Evolutionary conservation across 2,888 invertebrate genomes (phyloP), one percentile per base, ranked within the genome.

Genomic region (Byasa hedistus): DNA sequence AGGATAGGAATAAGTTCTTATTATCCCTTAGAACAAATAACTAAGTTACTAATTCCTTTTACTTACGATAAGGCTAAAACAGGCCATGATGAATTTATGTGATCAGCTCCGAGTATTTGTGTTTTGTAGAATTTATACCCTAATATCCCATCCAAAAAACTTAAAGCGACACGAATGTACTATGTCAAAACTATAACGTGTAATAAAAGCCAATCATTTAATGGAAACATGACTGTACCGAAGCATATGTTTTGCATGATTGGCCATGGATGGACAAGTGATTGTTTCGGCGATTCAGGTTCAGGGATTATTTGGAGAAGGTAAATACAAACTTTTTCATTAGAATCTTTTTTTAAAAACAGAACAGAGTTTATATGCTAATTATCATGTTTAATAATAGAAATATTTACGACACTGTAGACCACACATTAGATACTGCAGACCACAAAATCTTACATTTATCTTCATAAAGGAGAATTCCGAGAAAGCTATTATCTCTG

Each of bases 181-280:
- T 69, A 63, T 36, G 65, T 73, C 1, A 67, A 66, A 52, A 52
- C 67, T 21, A 57, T 57, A 55, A 48, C 54, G 8, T 72, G 72
- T 55, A 71, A 71, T 59, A 61, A 61, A 57, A 68, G 68, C 44
- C 64, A 68, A 17, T 58, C 69, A 2, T 61, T 24, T 19, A n/a
- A 21, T 12, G 54, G 58, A 12, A 51, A 54, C 19, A 68, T 67
- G 70, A 19, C 44, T 5, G 69, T 69, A 17, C 69, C 71, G 2
- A 36, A 69, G 21, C 68, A 71, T 57, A 71, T 71, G 69, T 74
- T 74, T 64, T 74, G 73, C 57, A 56, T 73, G 69, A 70, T 73
- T 10, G 71, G 71, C 23, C 51, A 64, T 12, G 61, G 66, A 32
- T 73, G 71, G 70, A 68, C 69, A 15, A 70, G 71, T 48, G 72